These are phyloP conservation scores for Trissolcus brochymenae DNA, from an alignment of 2,888 invertebrate genomes.

Conservation along the genomic window DNA sequence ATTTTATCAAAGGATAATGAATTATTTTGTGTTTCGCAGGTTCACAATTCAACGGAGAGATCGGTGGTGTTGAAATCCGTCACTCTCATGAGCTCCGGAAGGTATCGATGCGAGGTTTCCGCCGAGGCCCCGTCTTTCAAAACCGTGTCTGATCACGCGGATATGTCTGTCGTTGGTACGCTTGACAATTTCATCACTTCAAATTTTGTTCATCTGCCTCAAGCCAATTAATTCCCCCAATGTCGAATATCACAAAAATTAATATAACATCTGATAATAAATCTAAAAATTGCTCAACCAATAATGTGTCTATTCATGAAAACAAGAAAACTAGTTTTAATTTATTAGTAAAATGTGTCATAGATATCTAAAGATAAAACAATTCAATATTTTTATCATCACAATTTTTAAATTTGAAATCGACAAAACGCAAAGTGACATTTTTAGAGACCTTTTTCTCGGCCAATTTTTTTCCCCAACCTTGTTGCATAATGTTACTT, in stretches of 20 bases:
- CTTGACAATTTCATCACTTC: constrained; percentile 37
- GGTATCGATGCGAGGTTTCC: constrained; percentile 87
- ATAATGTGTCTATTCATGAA: no score
- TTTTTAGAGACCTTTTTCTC: no score
- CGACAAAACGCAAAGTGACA: neutral
- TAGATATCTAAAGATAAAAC: no score
- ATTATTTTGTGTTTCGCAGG: constrained; percentile 74
- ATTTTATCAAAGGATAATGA: constrained; percentile 19
- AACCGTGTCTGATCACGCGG: constrained; percentile 85
- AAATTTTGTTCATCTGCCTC: constrained; percentile 10
- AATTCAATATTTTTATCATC: no score
- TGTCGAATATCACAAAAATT: no score
- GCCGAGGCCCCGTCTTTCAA: constrained; percentile 87
- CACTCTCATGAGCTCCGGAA: constrained; percentile 83
- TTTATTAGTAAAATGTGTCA: no score
- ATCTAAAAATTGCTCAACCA: no score
- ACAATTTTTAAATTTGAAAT: neutral
- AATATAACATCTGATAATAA: no score
- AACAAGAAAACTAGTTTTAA: no score
- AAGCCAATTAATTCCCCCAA: no score
- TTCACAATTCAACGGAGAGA: constrained; percentile 83
- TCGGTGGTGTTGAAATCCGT: constrained; percentile 83
- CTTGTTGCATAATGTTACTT: neutral
- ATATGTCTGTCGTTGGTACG: constrained; percentile 85
- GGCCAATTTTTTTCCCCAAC: no score